phyloP scores from a whole-genome alignment of 2,113 vertebrate species.

The Takifugu bimaculatus region DNA sequence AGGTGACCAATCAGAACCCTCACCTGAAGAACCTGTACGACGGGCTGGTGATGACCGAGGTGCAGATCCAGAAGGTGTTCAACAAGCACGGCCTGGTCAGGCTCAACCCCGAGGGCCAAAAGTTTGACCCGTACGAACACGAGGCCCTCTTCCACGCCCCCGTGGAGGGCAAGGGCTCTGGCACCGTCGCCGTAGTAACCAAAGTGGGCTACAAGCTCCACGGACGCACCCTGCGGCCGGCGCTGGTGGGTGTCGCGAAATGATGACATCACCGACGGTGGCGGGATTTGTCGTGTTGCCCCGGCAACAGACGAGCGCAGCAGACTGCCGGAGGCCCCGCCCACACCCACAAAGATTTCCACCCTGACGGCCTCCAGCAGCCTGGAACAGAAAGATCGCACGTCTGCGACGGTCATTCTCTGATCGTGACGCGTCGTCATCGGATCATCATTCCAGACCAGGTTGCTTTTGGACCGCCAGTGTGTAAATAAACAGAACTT shows the following conservation, averaged over 20 bases:
- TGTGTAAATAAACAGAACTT: no score
- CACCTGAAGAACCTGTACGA: constrained; percentile 95
- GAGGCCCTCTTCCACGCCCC: constrained; percentile 91
- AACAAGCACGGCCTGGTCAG: constrained; percentile 87
- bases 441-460: no score
- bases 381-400: constrained; percentile 16
- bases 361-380: constrained; percentile 22
- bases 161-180: constrained; percentile 84
- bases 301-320: constrained; percentile 24
- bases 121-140: constrained; percentile 95
- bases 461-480: no score
- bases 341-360: constrained; percentile 19
- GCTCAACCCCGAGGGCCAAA: constrained; percentile 86
- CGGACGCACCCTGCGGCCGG: constrained; percentile 90
- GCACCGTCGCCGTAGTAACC: constrained; percentile 86
- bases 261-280: background rate
- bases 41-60: constrained; percentile 90
- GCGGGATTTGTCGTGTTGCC: constrained; percentile 19
- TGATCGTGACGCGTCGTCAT: no score
- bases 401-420: background rate
- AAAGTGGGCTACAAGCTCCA: constrained; percentile 97
- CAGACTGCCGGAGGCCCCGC: constrained; percentile 23
- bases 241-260: constrained; percentile 92
- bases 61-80: constrained; percentile 95
- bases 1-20: constrained; percentile 84